A percentile compares a stretch with the other conserved stretches of the same genome.
phyloP scores from a whole-genome alignment of 2,797 vertebrate species.

The Tachyglossus aculeatus region DNA sequence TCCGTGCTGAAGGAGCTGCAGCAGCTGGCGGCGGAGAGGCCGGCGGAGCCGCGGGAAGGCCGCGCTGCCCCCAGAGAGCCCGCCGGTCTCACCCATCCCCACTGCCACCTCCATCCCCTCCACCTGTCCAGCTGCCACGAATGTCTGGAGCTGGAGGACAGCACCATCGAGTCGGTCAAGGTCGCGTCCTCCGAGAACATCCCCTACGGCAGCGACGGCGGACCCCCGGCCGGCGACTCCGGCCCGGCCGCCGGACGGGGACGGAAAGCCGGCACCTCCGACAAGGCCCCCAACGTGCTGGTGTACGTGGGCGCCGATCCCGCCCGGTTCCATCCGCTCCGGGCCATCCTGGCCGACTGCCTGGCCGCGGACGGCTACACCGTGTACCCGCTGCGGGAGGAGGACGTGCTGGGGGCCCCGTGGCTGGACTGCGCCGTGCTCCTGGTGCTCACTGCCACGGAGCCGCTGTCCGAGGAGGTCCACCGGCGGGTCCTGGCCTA shows the following conservation, averaged over 20 bases:
- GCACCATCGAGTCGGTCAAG: constrained; percentile 91
- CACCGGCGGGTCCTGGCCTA: constrained; percentile 82
- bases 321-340: constrained; percentile 71
- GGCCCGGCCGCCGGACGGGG: constrained; percentile 1
- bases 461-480: constrained; percentile 71
- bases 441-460: constrained; percentile 82
- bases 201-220: constrained; percentile 62
- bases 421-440: constrained; percentile 87
- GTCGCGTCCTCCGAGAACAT: constrained; percentile 90
- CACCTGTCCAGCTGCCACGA: constrained; percentile 92
- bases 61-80: not conserved
- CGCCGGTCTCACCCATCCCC: not conserved
- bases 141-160: constrained; percentile 90
- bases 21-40: not conserved
- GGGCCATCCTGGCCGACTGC: constrained; percentile 77
- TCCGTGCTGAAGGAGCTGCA: constrained; percentile 72
- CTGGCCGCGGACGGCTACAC: constrained; percentile 79
- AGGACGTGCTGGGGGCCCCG: constrained; percentile 81
- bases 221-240: constrained; percentile 1
- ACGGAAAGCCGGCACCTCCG: constrained; percentile 24
- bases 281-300: constrained; percentile 88
- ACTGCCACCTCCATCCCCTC: constrained; percentile 78
- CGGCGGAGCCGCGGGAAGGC: not conserved
- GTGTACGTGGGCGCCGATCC: constrained; percentile 77
- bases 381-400: constrained; percentile 82